phyloP scores from a whole-genome alignment of 2,113 vertebrate genomes.

The Dromiciops gliroides region DNA sequence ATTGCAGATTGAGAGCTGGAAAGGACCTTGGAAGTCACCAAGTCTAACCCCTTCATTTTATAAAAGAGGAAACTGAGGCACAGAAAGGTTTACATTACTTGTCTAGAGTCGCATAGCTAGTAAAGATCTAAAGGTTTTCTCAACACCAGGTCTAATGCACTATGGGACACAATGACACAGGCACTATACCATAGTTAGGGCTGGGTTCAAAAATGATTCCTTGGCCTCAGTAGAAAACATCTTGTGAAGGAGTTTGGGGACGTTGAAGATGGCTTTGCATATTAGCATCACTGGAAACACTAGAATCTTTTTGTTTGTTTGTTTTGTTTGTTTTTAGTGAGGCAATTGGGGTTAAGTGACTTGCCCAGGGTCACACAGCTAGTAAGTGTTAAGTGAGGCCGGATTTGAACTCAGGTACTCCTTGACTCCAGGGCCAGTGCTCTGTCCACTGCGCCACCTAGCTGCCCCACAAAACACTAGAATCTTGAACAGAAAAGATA shows the following conservation, averaged over 20 bases:
- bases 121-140: not conserved
- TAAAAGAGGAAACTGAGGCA: not conserved
- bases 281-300: not conserved
- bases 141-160: not conserved
- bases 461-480: too few species aligned
- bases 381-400: too few species aligned
- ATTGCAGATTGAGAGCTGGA: not conserved
- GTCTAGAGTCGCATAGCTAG: not conserved
- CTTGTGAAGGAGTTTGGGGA: constrained; percentile 28
- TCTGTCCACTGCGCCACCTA: too few species aligned
- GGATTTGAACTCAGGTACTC: too few species aligned
- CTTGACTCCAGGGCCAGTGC: too few species aligned
- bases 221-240: not conserved
- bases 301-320: too few species aligned
- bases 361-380: too few species aligned
- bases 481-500: not conserved
- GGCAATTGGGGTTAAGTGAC: too few species aligned
- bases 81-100: not conserved
- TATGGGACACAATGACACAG: not conserved
- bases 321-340: too few species aligned
- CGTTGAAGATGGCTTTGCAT: constrained; percentile 45
- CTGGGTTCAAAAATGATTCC: constrained; percentile 1
- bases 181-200: not conserved
- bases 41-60: not conserved
- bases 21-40: not conserved